phyloP scores from a whole-genome alignment of 2,888 invertebrate genomes.

The Sialis fuliginosa region DNA sequence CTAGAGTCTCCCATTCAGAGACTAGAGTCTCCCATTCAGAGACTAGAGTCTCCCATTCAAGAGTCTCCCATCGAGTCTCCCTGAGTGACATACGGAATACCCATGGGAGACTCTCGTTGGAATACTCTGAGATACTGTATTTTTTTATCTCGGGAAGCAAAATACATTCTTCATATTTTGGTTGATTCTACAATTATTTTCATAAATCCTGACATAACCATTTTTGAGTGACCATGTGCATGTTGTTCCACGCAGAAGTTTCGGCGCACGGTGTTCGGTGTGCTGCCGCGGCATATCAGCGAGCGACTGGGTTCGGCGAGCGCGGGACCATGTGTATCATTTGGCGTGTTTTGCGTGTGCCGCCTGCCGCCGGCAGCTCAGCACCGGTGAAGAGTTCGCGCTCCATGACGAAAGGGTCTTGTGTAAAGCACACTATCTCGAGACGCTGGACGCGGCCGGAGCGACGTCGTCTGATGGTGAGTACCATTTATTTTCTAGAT shows the following conservation, averaged over 20 bases:
- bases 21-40: too few species aligned
- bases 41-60: too few species aligned
- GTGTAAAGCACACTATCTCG: constrained; percentile 94
- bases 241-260: constrained; percentile 51
- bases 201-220: background rate
- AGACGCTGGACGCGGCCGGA: constrained; percentile 77
- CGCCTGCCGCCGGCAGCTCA: constrained; percentile 80
- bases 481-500: constrained; percentile 11
- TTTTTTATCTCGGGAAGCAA: too few species aligned
- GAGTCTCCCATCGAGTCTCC: too few species aligned
- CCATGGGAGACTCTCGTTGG: too few species aligned
- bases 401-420: constrained; percentile 85
- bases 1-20: too few species aligned
- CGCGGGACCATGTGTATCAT: constrained; percentile 88
- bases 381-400: constrained; percentile 94
- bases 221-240: background rate
- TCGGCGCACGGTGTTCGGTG: constrained; percentile 91
- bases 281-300: constrained; percentile 85
- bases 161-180: too few species aligned
- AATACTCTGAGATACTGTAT: too few species aligned
- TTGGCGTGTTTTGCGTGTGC: constrained; percentile 98
- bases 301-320: constrained; percentile 95
- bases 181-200: too few species aligned
- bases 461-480: constrained; percentile 81
- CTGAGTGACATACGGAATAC: too few species aligned